Base-by-base conservation (phyloP, 2,888 invertebrate genomes). In the Brenthis ino region DNA sequence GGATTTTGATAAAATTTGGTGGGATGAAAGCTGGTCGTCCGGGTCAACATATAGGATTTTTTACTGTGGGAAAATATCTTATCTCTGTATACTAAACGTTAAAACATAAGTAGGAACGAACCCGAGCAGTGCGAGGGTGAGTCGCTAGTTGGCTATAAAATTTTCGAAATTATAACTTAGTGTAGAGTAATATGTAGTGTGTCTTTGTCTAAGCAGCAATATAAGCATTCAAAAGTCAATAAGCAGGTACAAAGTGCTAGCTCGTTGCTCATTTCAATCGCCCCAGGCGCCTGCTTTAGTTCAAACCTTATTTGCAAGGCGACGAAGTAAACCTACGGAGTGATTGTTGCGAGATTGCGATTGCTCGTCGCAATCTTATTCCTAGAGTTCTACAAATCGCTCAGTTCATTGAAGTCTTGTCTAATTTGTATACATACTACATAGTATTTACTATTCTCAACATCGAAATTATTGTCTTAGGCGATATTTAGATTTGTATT, bases 261-360 rank as follows among this genome's bases (percentile, higher is more conserved):
- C 60, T 16, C 24, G 60, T 63, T 67, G 76, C 72, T 79, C 77
- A 76, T 77, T 80, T 74, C 64, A 51, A 53, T 51, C 64, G 63
- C 77, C 79, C 73, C 72, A 55, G 70, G 74, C 76, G 70, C 55
- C 71, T 67, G 71, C 64, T 69, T 65, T 64, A 43, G 73, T 74
- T 74, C 76, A 71, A 74, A 73, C 80, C 82, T 84, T 86, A 85
- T 86, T 87, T 87, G 85, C 85, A 82, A 85, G 85, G 83, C 60
- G 60, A 28, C 84, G 83, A 85, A 87, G 84, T 86, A 88, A 88
- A 88, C 87, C 13, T 56, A 77, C 81, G 85, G 87, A 87, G 88
- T 53, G 88, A 89, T 88, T 87, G 86, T 84, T 80, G 77, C 76
- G 84, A 60, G n/a, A 85, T 82, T 81, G 81, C 75, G 77, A 79